phyloP scores from a whole-genome alignment of 2,888 invertebrate genomes.

The Rutpela maculata region DNA sequence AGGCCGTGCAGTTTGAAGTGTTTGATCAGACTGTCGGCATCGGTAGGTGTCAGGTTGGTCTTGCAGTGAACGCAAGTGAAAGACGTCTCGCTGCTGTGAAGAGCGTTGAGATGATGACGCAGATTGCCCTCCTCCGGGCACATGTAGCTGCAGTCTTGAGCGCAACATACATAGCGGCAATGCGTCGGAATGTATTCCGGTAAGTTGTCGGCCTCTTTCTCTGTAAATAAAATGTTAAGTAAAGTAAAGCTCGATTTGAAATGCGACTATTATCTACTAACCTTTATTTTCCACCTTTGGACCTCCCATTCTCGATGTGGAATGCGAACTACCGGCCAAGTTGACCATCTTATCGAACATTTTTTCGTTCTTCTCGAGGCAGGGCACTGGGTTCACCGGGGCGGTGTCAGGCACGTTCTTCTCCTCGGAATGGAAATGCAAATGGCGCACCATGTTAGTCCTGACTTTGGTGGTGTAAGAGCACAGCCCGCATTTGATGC shows the following conservation, averaged over 20 bases:
- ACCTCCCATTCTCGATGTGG: slow-evolving; percentile 72
- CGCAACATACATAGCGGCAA: slow-evolving; percentile 82
- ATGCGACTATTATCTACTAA: slow-evolving; percentile 28
- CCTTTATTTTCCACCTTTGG: slow-evolving; percentile 58
- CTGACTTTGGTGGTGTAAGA: slow-evolving; percentile 81
- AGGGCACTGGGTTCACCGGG: slow-evolving; percentile 89
- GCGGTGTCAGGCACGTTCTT: slow-evolving; percentile 80
- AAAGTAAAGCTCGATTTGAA: background rate
- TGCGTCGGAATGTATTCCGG: slow-evolving; percentile 64
- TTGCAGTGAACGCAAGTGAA: slow-evolving; percentile 84
- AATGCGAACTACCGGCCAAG: slow-evolving; percentile 82
- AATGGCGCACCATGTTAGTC: slow-evolving; percentile 83
- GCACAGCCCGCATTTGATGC: slow-evolving; percentile 76
- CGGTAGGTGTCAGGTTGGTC: slow-evolving; percentile 73
- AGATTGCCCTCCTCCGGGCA: slow-evolving; percentile 84
- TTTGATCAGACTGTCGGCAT: slow-evolving; percentile 74
- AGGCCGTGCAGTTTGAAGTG: slow-evolving; percentile 87
- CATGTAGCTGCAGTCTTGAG: slow-evolving; percentile 81
- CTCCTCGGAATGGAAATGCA: slow-evolving; percentile 80
- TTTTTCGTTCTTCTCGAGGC: slow-evolving; percentile 84
- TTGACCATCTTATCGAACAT: slow-evolving; percentile 93
- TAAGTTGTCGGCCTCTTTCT: slow-evolving; percentile 56
- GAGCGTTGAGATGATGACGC: slow-evolving; percentile 82
- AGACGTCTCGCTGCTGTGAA: slow-evolving; percentile 78
- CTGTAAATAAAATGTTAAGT: slow-evolving; percentile 31